A percentile compares a stretch with the other conserved stretches of the same genome.
Evolutionary conservation across 92 coral and sea anemone genomes (phyloP).

Genomic region (Porites divaricata): DNA sequence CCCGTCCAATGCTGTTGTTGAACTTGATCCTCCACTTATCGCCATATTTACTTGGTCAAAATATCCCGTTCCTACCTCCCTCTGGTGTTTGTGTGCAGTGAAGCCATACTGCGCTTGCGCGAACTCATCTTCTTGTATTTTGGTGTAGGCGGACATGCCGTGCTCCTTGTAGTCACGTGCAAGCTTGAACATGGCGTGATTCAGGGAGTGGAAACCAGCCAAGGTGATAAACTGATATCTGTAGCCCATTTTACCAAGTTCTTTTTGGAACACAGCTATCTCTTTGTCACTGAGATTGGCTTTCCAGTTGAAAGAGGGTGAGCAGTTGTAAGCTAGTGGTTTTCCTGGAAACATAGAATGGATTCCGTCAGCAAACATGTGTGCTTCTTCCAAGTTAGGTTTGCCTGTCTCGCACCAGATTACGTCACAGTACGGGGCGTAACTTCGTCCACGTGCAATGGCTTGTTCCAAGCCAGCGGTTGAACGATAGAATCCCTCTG

Average conservation of each 20-base stretch:
- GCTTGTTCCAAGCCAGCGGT: conserved; percentile 93
- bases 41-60: conserved; percentile 92
- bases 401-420: conserved; percentile 97
- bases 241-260: conserved; percentile 93
- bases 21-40: conserved; percentile 92
- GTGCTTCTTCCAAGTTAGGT: conserved; percentile 93
- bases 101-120: conserved; percentile 87
- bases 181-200: conserved; percentile 98
- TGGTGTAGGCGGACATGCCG: conserved; percentile 96
- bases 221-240: conserved; percentile 96
- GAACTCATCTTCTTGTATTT: conserved; percentile 95
- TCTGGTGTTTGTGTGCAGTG: conserved; percentile 96
- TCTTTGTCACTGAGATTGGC: conserved; percentile 93
- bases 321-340: conserved; percentile 99
- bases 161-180: conserved; percentile 85
- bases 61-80: conserved; percentile 97
- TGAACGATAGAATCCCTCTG: conserved; percentile 93
- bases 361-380: conserved; percentile 88
- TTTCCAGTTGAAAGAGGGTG: conserved; percentile 99
- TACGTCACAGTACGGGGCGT: conserved; percentile 97
- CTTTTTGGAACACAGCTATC: conserved; percentile 92
- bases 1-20: conserved; percentile 89
- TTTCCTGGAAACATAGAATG: conserved; percentile 93
- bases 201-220: conserved; percentile 96
- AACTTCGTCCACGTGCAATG: conserved; percentile 88